Evolutionary conservation across 2,113 vertebrate genomes (phyloP), one percentile per base, ranked within the genome.

Genomic region (Misgurnus mizolepis): DNA sequence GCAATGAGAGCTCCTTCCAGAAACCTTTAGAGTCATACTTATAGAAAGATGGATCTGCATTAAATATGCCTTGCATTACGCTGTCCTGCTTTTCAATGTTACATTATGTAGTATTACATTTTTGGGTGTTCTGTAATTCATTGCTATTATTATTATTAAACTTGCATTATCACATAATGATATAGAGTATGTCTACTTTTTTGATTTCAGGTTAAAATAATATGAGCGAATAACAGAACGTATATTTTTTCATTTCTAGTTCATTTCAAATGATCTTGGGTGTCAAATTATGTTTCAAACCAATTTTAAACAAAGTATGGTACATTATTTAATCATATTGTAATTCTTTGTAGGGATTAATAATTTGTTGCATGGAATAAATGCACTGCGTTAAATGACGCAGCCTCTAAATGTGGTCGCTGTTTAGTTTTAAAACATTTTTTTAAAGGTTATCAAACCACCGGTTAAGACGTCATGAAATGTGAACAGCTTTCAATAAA

Each of bases 1-100:
- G 91, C 91, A 89, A 82, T 82, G 86, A 87, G 85, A 86, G 84
- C 86, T 86, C 88, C 85, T 87, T 62, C 50, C 62, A 70, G 9
- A 71, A 79, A 69, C 72, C 34, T 43, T 74, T 41, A 39, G n/a
- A 71, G 53, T 70, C 12, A 49, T 65, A 77, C 55, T 74, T 73
- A 22, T 34, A 68, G 56, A 40, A 74, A 47, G 43, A 40, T 2
- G 27, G 68, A 78, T 70, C 76, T 78, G 62, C 68, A 66, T 75
- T 62, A 76, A 69, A 77, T 27, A 82, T 56, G 43, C 41, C 6
- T 39, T 3, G 5, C 58, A 62, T 64, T 61, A 41, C 34, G 43
- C 71, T 75, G 58, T 4, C 2, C 2, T 49, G 56, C 17, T 6
- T 58, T 69, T 72, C 34, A 10, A 43, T 58, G 17, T 22, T 22